Conservation (phyloP, 1,140 invertebrate species). For the Drosophila sturtevanti region DNA sequence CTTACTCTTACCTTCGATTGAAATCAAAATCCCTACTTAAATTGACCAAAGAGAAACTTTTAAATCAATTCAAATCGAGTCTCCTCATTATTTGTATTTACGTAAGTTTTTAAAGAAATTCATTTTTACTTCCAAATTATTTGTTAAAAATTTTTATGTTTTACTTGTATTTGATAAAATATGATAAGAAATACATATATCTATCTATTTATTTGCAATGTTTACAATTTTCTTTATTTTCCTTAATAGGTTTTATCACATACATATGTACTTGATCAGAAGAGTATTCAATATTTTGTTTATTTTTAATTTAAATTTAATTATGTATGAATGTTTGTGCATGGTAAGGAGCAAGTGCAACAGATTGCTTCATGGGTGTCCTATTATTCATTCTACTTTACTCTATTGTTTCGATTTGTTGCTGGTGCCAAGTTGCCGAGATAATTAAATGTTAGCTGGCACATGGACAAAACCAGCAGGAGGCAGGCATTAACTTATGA, state of each 20-base stretch:
- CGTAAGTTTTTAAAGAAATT: too few species aligned
- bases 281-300: conserved; percentile 33
- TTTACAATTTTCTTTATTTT: too few species aligned
- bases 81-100: too few species aligned
- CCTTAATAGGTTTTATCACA: too few species aligned
- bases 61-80: too few species aligned
- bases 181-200: too few species aligned
- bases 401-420: conserved; percentile 27
- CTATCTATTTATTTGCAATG: too few species aligned
- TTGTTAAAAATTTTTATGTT: too few species aligned
- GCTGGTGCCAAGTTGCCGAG: conserved; percentile 10
- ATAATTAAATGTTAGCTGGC: conserved; percentile 41
- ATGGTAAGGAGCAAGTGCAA: conserved; percentile 37
- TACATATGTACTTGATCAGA: too few species aligned
- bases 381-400: conserved; percentile 52
- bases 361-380: conserved; percentile 47
- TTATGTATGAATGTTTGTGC: conserved; percentile 42
- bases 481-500: conserved; percentile 53
- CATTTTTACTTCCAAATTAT: too few species aligned
- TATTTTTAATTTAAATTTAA: conserved; percentile 63
- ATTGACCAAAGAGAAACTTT: background rate
- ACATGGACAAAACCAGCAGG: conserved; percentile 9
- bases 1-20: conserved; percentile 42
- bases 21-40: background rate
- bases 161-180: too few species aligned